phyloP scores from a whole-genome alignment of 30 jellyfish, hydroid and myxozoan genomes.

The Sanderia malayensis region DNA sequence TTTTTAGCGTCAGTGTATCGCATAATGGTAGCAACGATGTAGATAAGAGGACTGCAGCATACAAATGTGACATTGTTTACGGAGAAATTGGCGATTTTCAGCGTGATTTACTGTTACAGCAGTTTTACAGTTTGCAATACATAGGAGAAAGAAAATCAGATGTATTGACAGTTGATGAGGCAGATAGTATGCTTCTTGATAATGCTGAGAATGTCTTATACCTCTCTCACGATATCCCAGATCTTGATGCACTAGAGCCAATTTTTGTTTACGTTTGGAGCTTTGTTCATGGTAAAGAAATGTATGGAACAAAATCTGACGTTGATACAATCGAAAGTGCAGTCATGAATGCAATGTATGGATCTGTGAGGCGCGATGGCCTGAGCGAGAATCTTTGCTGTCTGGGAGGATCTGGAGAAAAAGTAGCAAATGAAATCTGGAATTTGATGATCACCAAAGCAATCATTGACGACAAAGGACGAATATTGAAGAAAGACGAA shows the following conservation, averaged over 20 bases:
- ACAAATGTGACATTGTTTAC: constrained; percentile 15
- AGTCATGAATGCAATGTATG: constrained; percentile 7
- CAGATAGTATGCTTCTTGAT: constrained; percentile 45
- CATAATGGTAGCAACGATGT: constrained; percentile 15
- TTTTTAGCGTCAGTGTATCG: constrained; percentile 17
- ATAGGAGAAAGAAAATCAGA: constrained; percentile 19
- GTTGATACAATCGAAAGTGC: neutral
- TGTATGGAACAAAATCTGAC: constrained; percentile 14
- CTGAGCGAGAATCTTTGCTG: neutral
- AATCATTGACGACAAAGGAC: constrained; percentile 12
- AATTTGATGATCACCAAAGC: constrained; percentile 4
- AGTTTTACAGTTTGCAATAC: neutral
- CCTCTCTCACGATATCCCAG: constrained; percentile 39
- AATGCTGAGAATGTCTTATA: constrained; percentile 31
- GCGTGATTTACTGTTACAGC: constrained; percentile 25
- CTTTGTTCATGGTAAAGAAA: constrained; percentile 25
- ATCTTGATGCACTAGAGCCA: constrained; percentile 6
- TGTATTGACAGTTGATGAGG: constrained; percentile 34
- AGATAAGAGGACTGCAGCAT: constrained; percentile 1
- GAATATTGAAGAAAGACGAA: neutral
- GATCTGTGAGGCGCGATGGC: neutral
- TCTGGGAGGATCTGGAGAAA: neutral
- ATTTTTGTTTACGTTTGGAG: constrained; percentile 32
- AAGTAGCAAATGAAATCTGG: neutral
- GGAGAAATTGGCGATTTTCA: constrained; percentile 46